Evolutionary conservation across 1,140 invertebrate genomes (phyloP), one percentile per base, ranked within the genome.

Genomic region (Ericerus pela): DNA sequence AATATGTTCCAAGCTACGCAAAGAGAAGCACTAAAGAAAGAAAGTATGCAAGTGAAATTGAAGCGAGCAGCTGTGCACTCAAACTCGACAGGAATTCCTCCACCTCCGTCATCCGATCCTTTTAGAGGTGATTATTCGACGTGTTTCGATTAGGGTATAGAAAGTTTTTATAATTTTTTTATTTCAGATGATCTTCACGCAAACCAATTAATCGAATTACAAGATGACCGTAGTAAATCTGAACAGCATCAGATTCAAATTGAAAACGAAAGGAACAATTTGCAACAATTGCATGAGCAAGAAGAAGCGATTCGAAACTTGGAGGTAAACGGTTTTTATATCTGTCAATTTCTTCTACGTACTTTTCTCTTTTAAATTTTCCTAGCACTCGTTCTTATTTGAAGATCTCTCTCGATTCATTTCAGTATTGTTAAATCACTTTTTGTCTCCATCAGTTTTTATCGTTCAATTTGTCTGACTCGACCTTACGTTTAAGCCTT

Each of bases 271-370:
- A 8, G 41, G 6, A 24, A 47, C 26, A 47, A 47, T 47, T 22
- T 47, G 14, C 41, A 47, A 54, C 76, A 86, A 62, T 77, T 85
- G 61, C 72, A 96, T 1, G 81, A 89, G 68, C 80, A 93, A 64
- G 91, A 97, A 75, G 76, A 84, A 63, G 85, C 90, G 59, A 90
- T 93, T 61, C 75, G 81, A 59, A 81, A 94, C 69, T 73, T 96
- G 43, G 93, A 96, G 77, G 88, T 91, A 47, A 20, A 14, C 10
- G 4, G 14, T 24, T 8, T 47, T 20, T 22, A 5, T 14, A 11
- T 11, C n/a, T n/a, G 10, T 11, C 31, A 11, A 11, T n/a, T 36
- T 36, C n/a, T 11, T 36, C n/a, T 36, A 36, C n/a, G 10, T 36
- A 36, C n/a, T 36, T 36, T 36, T 36, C n/a, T 11, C n/a, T 36